Conservation (phyloP, 2,113 vertebrate species). For the Hemiscyllium ocellatum region DNA sequence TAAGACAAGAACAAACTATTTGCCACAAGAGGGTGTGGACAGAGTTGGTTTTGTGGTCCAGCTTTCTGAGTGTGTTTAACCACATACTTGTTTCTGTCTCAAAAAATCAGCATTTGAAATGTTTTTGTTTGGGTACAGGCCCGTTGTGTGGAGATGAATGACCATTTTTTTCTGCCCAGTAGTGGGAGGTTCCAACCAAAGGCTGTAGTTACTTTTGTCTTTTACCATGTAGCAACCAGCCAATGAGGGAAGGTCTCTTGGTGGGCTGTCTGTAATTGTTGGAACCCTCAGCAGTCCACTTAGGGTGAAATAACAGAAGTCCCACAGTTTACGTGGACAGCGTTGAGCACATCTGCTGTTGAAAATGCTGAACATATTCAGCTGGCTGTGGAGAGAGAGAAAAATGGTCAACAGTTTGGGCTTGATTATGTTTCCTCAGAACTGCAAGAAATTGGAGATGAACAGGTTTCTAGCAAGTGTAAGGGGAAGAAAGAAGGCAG, state of each 20-base stretch:
- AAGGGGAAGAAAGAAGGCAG: neutral
- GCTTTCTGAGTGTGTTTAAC: neutral
- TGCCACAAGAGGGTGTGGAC: neutral
- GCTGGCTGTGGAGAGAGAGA: too few relatives aligned
- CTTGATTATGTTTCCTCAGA: neutral
- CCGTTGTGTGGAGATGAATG: neutral
- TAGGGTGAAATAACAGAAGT: neutral
- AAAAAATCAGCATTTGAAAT: neutral
- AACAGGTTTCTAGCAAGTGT: neutral
- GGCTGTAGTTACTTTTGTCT: neutral
- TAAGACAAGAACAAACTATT: neutral
- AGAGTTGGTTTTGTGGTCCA: neutral
- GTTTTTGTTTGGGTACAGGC: neutral
- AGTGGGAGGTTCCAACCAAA: neutral
- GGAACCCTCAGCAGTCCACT: neutral
- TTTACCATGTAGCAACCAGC: neutral
- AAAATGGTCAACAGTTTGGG: too few relatives aligned
- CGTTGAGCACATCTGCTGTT: neutral
- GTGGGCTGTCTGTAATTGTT: neutral
- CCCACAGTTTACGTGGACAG: neutral
- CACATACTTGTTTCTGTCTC: neutral
- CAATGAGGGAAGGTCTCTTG: neutral
- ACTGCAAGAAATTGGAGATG: neutral
- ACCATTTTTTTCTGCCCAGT: neutral
- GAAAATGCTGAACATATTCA: neutral